These are phyloP conservation scores for Lates calcarifer DNA, from an alignment of 2,113 vertebrate genomes.

Conservation along the genomic window DNA sequence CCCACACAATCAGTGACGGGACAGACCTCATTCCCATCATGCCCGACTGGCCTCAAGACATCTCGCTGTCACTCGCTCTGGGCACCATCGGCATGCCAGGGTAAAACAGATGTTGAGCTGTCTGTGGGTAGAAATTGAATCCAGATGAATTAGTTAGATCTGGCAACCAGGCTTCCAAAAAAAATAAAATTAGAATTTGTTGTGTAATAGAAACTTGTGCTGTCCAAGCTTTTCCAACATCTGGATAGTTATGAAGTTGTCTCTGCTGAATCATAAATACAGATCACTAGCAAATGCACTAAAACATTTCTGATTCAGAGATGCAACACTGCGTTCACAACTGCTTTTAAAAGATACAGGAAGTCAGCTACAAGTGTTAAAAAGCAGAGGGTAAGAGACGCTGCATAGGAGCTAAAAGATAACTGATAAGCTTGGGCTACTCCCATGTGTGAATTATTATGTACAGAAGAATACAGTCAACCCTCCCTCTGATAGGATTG, in stretches of 20 bases:
- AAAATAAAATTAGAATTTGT: not conserved
- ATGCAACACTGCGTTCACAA: not conserved
- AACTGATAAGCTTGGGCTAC: not conserved
- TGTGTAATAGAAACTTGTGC: not conserved
- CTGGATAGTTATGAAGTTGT: not conserved
- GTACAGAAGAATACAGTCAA: not conserved
- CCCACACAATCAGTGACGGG: constrained; percentile 85
- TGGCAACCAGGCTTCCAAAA: not conserved
- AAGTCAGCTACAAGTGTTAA: not conserved
- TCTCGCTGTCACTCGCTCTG: constrained; percentile 88
- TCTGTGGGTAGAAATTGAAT: not conserved
- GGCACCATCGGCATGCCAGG: constrained; percentile 91
- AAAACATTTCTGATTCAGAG: not conserved
- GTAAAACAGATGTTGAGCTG: constrained; percentile 68
- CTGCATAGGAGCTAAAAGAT: not conserved
- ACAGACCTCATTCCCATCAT: constrained; percentile 77
- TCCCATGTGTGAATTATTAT: not conserved
- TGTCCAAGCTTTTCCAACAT: not conserved
- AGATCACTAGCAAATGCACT: not conserved
- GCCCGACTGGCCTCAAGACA: constrained; percentile 84
- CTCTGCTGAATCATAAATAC: not conserved
- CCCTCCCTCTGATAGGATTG: not conserved
- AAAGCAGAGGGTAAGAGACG: not conserved
- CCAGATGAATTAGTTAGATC: not conserved
- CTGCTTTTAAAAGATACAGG: not conserved